A percentile compares a stretch with the other conserved stretches of the same genome.
phyloP scores from a whole-genome alignment of 2,797 vertebrate species.

The Neostethus bicornis region DNA sequence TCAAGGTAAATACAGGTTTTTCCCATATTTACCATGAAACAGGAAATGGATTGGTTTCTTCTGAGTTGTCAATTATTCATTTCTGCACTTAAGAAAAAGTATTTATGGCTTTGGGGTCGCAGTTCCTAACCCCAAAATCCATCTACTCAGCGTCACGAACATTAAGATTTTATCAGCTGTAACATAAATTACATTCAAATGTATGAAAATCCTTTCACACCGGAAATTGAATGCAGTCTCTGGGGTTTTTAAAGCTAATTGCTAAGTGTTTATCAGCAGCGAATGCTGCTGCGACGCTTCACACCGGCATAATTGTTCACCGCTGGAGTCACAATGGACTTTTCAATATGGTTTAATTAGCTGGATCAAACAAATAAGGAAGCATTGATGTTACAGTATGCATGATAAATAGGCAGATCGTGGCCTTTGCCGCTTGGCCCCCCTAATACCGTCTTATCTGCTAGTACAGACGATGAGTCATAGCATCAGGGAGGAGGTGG shows the following conservation, averaged over 20 bases:
- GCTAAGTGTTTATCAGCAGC: conserved; percentile 51
- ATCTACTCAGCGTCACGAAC: conserved; percentile 21
- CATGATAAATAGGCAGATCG: conserved; percentile 67
- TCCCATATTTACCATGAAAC: conserved; percentile 62
- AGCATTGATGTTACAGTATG: conserved; percentile 62
- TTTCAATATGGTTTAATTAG: conserved; percentile 70
- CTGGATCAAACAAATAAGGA: conserved; percentile 67
- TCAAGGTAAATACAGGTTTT: conserved; percentile 66
- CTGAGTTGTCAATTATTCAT: conserved; percentile 68
- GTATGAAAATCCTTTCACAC: conserved; percentile 28
- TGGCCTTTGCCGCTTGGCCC: conserved; percentile 63
- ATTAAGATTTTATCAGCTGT: conserved; percentile 45
- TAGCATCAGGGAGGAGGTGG: conserved; percentile 38
- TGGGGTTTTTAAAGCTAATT: conserved; percentile 50
- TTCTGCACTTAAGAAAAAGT: conserved; percentile 51
- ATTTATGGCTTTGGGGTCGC: conserved; percentile 33
- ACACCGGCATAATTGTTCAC: conserved; percentile 45
- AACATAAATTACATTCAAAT: conserved; percentile 49
- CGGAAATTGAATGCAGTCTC: conserved; percentile 53
- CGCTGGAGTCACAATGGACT: conserved; percentile 55
- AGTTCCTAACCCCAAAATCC: conserved; percentile 16
- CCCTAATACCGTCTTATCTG: conserved; percentile 64
- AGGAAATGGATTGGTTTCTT: conserved; percentile 65
- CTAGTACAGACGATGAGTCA: conserved; percentile 74
- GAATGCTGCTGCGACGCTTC: conserved; percentile 38